Percentiles rank a stretch among this genome's conserved stretches.
Evolutionary conservation across 53 echinoderm and acorn worm genomes (phyloP).

Genomic region (Crossaster papposus): DNA sequence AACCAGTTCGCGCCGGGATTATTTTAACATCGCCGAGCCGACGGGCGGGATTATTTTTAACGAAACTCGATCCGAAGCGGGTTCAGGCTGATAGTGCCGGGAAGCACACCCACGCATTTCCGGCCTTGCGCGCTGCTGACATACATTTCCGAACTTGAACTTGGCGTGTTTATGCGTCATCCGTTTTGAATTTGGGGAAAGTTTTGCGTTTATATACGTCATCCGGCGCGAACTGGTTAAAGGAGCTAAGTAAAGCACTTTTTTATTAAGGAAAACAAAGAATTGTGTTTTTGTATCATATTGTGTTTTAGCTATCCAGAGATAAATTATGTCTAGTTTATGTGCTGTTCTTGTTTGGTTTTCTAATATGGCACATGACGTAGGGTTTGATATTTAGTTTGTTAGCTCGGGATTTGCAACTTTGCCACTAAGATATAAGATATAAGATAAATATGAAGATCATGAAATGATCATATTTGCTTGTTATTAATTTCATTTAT

Average conservation of each 20-base stretch:
- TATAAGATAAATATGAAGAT: constrained; percentile 1
- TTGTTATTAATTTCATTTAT: constrained; percentile 17
- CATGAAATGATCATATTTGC: constrained; percentile 44
- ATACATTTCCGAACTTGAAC: too few relatives aligned
- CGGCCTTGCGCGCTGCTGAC: too few relatives aligned
- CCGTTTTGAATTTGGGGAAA: too few relatives aligned
- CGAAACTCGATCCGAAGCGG: too few relatives aligned
- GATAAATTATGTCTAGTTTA: constrained; percentile 28
- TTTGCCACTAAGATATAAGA: neutral
- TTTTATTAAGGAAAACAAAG: neutral
- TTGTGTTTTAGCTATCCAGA: constrained; percentile 13
- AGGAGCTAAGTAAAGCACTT: neutral
- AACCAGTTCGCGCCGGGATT: too few relatives aligned
- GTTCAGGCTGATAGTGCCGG: too few relatives aligned
- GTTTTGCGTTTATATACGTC: too few relatives aligned
- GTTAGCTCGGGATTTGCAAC: neutral
- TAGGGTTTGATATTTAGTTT: neutral
- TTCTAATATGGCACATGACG: neutral
- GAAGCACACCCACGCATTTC: too few relatives aligned
- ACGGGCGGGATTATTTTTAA: too few relatives aligned
- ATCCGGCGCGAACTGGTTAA: too few relatives aligned
- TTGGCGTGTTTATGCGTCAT: too few relatives aligned
- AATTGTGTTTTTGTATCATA: constrained; percentile 9
- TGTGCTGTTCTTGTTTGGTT: neutral
- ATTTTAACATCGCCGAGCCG: too few relatives aligned